Conservation (phyloP, 1,140 invertebrate species). For the Drosophila willistoni region DNA sequence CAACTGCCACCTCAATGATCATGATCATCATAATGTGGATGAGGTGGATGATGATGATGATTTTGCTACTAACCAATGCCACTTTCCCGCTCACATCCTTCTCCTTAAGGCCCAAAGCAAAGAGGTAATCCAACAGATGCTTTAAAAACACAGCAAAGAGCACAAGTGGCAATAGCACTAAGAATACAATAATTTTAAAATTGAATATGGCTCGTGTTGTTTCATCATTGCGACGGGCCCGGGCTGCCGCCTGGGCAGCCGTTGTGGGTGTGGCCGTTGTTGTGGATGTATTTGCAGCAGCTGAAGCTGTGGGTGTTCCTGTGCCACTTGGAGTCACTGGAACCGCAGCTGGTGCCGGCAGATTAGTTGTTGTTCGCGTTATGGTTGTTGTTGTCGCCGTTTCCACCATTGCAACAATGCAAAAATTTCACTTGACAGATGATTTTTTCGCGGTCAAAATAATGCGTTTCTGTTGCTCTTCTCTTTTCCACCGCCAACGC, state of each 20-base stretch:
- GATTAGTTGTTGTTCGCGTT: slow-evolving; percentile 54
- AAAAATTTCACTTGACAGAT: slow-evolving; percentile 31
- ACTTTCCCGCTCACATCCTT: slow-evolving; percentile 81
- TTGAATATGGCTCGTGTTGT: slow-evolving; percentile 71
- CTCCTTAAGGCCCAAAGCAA: slow-evolving; percentile 66
- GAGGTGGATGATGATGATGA: neutral
- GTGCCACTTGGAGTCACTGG: neutral
- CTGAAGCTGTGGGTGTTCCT: slow-evolving; percentile 32
- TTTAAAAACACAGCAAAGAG: slow-evolving; percentile 72
- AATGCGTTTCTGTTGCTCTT: neutral
- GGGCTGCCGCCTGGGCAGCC: slow-evolving; percentile 36
- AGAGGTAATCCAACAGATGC: slow-evolving; percentile 77
- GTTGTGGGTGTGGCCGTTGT: slow-evolving; percentile 47
- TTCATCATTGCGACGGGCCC: slow-evolving; percentile 69
- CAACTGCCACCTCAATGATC: neutral
- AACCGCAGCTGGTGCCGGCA: slow-evolving; percentile 15
- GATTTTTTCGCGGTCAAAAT: slow-evolving; percentile 45
- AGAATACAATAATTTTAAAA: slow-evolving; percentile 67
- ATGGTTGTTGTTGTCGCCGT: slow-evolving; percentile 73
- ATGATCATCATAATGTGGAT: neutral
- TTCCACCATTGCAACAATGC: slow-evolving; percentile 68
- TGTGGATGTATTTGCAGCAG: slow-evolving; percentile 27
- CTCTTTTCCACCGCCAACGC: neutral
- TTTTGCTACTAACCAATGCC: slow-evolving; percentile 67
- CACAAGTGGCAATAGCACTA: slow-evolving; percentile 66